These are phyloP conservation scores for Drosophila mimica DNA, from an alignment of 2,888 invertebrate species.

Conservation along the genomic window DNA sequence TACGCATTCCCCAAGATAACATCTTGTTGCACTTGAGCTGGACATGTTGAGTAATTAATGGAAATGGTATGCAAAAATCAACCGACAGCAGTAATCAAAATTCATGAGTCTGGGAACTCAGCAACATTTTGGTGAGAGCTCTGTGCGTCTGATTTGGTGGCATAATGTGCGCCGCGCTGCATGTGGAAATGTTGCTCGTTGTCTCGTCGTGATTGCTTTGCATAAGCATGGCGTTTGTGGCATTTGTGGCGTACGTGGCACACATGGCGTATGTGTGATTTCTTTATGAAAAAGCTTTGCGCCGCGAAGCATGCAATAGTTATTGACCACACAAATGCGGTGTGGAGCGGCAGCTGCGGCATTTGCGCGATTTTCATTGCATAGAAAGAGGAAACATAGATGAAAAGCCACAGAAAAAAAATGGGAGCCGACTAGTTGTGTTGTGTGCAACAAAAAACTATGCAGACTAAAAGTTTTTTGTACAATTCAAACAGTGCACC, in stretches of 20 bases:
- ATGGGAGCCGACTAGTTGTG: slow-evolving; percentile 4
- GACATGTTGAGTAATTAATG: slow-evolving; percentile 52
- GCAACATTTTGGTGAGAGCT: slow-evolving; percentile 27
- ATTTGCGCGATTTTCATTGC: slow-evolving; percentile 26
- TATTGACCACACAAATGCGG: slow-evolving; percentile 70
- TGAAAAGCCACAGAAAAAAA: slow-evolving; percentile 47
- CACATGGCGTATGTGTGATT: slow-evolving; percentile 64
- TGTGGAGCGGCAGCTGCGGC: slow-evolving; percentile 17
- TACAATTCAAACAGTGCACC: slow-evolving; percentile 43
- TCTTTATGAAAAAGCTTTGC: slow-evolving; percentile 12
- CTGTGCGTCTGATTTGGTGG: slow-evolving; percentile 34
- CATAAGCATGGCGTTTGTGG: slow-evolving; percentile 44
- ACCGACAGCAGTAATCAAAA: slow-evolving; percentile 78
- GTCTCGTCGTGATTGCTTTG: slow-evolving; percentile 64
- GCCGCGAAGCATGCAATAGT: slow-evolving; percentile 67
- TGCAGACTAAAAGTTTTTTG: slow-evolving; percentile 58
- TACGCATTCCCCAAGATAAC: slow-evolving; percentile 25
- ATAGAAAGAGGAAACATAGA: slow-evolving; percentile 25
- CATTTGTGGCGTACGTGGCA: neutral
- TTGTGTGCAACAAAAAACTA: slow-evolving; percentile 50
- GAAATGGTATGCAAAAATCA: slow-evolving; percentile 69
- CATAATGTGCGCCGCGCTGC: slow-evolving; percentile 66
- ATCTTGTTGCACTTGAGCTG: slow-evolving; percentile 40
- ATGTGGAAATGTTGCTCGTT: slow-evolving; percentile 61
- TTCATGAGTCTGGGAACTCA: slow-evolving; percentile 64